Conservation (phyloP, 2,113 vertebrate species). For the Ellobius talpinus region DNA sequence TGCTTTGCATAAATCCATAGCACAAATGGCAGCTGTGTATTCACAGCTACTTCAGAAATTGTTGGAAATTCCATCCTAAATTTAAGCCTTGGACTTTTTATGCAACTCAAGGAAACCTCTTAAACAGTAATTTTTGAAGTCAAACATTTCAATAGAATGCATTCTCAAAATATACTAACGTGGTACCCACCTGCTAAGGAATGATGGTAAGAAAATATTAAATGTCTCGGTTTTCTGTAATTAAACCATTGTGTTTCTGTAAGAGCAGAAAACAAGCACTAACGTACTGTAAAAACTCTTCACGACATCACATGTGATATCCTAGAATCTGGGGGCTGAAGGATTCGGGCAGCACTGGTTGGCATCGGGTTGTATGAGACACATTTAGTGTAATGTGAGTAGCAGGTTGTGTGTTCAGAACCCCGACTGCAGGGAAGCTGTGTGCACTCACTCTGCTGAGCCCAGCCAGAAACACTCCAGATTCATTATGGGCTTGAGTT, state of each 20-base stretch:
- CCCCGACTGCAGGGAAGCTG: neutral
- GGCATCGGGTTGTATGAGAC: neutral
- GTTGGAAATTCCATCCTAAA: neutral
- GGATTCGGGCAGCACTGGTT: neutral
- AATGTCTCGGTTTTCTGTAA: neutral
- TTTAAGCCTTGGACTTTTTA: neutral
- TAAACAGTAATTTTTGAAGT: neutral
- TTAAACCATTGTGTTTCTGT: neutral
- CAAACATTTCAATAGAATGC: neutral
- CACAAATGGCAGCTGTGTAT: neutral
- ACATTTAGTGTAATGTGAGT: too few species aligned
- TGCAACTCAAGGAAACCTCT: neutral
- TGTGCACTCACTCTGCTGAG: neutral
- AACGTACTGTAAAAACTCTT: neutral
- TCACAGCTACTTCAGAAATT: neutral
- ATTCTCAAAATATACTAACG: neutral
- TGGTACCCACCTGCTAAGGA: neutral
- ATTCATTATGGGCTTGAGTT: neutral
- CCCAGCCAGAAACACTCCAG: neutral
- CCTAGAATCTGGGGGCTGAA: neutral
- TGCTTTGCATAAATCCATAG: neutral
- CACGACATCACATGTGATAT: rapidly evolving
- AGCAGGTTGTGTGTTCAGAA: neutral
- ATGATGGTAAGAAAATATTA: neutral
- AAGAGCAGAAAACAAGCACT: neutral